These are phyloP conservation scores for Oreochromis mossambicus DNA, from an alignment of 2,797 vertebrate species.

Conservation along the genomic window DNA sequence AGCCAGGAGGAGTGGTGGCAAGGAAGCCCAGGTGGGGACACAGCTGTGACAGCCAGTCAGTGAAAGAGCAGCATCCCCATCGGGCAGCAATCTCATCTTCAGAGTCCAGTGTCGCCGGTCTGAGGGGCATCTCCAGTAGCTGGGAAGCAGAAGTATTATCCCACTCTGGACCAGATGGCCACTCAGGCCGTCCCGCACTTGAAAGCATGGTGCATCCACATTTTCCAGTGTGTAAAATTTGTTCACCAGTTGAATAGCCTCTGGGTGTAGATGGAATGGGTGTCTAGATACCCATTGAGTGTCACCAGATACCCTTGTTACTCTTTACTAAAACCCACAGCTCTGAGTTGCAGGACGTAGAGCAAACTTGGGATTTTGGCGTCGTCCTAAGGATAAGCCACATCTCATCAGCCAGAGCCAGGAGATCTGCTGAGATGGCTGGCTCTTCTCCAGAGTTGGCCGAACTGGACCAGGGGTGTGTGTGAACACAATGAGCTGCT, in stretches of 20 bases:
- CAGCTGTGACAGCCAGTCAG: not conserved
- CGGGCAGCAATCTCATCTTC: not conserved
- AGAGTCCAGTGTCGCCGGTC: not conserved
- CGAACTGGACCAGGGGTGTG: not conserved
- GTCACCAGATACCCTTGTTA: not conserved
- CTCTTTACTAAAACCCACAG: not conserved
- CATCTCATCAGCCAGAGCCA: not conserved
- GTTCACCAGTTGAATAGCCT: not conserved
- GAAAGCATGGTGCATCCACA: not conserved
- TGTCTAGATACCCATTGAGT: not conserved
- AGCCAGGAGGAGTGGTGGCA: not conserved
- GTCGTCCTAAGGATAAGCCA: not conserved
- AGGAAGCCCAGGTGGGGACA: not conserved
- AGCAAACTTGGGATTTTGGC: not conserved
- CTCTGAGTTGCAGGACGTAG: not conserved
- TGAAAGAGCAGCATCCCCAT: not conserved
- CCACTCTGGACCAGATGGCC: not conserved
- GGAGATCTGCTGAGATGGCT: not conserved
- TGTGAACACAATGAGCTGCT: not conserved
- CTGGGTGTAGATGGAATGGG: not conserved
- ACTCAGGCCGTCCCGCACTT: not conserved
- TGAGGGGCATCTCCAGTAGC: not conserved
- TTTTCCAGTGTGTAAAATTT: not conserved
- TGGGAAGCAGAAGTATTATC: not conserved
- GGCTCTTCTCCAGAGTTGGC: not conserved